Evolutionary conservation across 2,888 invertebrate genomes (phyloP).

Genomic region (Agrochola macilenta): DNA sequence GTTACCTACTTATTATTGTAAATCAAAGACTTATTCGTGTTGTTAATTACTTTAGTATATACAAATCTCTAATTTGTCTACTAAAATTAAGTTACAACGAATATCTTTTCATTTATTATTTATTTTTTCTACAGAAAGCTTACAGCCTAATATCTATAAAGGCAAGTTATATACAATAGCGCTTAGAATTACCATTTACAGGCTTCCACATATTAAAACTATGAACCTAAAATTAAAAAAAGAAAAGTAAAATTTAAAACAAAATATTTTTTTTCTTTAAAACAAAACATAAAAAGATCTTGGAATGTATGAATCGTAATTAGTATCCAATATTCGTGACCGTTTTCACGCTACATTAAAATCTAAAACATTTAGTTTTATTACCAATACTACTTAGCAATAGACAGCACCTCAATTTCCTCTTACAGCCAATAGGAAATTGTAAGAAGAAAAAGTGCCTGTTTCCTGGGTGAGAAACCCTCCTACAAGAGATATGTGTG

Average conservation of each 20-base stretch:
- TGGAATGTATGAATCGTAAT: too few relatives aligned
- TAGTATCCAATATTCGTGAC: too few relatives aligned
- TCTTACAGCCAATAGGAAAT: conserved; percentile 82
- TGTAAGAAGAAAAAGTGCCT: conserved; percentile 77
- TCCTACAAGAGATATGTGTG: conserved; percentile 63
- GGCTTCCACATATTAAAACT: too few relatives aligned
- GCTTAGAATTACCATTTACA: too few relatives aligned
- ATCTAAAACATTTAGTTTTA: conserved; percentile 3
- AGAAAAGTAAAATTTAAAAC: too few relatives aligned
- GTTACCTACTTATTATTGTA: neutral
- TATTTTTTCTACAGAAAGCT: too few relatives aligned
- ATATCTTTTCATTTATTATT: neutral
- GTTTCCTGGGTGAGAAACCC: conserved; percentile 79
- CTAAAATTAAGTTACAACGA: neutral
- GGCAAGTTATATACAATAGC: too few relatives aligned
- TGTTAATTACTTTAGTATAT: neutral
- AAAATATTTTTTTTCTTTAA: too few relatives aligned
- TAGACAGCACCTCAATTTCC: conserved; percentile 71
- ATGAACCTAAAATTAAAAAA: too few relatives aligned
- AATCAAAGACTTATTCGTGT: neutral
- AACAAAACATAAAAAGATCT: too few relatives aligned
- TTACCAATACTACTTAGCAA: conserved; percentile 32
- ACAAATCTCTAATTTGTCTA: neutral
- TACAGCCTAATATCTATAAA: too few relatives aligned
- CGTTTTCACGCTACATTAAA: neutral